Percentiles rank a stretch among this genome's conserved stretches.
phyloP scores from a whole-genome alignment of 2,113 vertebrate genomes.

The Platichthys stellatus region DNA sequence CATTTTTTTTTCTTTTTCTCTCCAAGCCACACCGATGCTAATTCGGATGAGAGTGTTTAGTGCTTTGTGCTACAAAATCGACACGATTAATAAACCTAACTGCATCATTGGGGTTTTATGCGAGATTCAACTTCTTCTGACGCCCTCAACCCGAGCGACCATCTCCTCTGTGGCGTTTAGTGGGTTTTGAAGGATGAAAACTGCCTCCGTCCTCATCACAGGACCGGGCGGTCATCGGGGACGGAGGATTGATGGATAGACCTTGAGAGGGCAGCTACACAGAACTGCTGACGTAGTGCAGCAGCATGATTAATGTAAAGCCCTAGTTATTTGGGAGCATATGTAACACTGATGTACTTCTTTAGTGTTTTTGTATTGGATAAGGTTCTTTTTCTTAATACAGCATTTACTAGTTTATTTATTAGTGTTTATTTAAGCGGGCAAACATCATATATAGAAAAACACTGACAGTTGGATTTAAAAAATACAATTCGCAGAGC shows the following conservation, averaged over 20 bases:
- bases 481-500: conserved; percentile 35
- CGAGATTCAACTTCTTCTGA: too few relatives aligned
- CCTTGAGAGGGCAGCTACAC: conserved; percentile 68
- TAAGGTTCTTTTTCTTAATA: neutral
- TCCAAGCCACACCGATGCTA: conserved; percentile 21
- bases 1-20: conserved; percentile 1
- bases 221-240: conserved; percentile 51
- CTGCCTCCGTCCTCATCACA: conserved; percentile 28
- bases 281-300: conserved; percentile 62
- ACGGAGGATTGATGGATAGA: conserved; percentile 69
- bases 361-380: neutral
- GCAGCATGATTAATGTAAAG: conserved; percentile 63
- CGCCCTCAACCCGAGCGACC: neutral
- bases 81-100: conserved; percentile 45
- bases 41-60: conserved; percentile 32
- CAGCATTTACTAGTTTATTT: conserved; percentile 1
- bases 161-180: conserved; percentile 9
- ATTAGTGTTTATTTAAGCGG: neutral
- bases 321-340: conserved; percentile 38
- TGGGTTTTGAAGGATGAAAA: conserved; percentile 43
- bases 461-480: conserved; percentile 9
- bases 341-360: conserved; percentile 24
- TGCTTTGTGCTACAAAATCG: conserved; percentile 35
- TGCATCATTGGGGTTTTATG: conserved; percentile 1
- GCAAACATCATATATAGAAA: neutral